phyloP scores from a whole-genome alignment of 2,888 invertebrate genomes.

The Catocala sponsa region DNA sequence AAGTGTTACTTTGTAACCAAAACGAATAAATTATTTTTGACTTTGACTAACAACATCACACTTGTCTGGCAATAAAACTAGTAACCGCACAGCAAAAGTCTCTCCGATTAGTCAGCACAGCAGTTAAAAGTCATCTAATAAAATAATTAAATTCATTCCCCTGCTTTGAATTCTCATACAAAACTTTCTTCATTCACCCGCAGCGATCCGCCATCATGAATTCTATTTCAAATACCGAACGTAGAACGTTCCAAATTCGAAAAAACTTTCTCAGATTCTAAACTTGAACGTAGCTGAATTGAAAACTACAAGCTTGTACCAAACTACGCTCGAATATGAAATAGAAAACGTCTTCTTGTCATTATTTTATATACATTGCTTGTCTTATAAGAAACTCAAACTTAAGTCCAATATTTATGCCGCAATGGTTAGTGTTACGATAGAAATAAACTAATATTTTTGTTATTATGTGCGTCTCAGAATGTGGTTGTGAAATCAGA shows the following conservation, averaged over 20 bases:
- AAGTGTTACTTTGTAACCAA: no score
- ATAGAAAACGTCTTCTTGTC: neutral
- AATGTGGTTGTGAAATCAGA: slow-evolving; percentile 5
- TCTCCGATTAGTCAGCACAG: no score
- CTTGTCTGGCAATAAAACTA: no score
- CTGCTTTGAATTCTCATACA: slow-evolving; percentile 7
- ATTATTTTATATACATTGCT: neutral
- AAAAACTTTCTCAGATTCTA: slow-evolving; percentile 43
- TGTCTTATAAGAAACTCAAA: neutral
- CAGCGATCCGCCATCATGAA: slow-evolving; percentile 34
- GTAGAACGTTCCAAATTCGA: slow-evolving; percentile 28
- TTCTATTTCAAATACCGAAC: slow-evolving; percentile 32
- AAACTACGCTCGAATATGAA: neutral
- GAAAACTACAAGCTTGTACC: slow-evolving; percentile 34
- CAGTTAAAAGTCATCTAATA: neutral
- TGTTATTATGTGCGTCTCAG: neutral
- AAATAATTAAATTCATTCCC: neutral
- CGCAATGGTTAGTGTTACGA: neutral
- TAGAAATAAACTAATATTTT: neutral
- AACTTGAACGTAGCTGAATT: slow-evolving; percentile 38
- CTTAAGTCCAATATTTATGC: neutral
- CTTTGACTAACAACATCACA: no score
- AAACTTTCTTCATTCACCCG: slow-evolving; percentile 38
- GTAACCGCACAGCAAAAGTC: no score
- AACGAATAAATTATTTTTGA: no score